These are phyloP conservation scores for Atethmia centrago DNA, from an alignment of 2,888 invertebrate genomes.

Conservation along the genomic window DNA sequence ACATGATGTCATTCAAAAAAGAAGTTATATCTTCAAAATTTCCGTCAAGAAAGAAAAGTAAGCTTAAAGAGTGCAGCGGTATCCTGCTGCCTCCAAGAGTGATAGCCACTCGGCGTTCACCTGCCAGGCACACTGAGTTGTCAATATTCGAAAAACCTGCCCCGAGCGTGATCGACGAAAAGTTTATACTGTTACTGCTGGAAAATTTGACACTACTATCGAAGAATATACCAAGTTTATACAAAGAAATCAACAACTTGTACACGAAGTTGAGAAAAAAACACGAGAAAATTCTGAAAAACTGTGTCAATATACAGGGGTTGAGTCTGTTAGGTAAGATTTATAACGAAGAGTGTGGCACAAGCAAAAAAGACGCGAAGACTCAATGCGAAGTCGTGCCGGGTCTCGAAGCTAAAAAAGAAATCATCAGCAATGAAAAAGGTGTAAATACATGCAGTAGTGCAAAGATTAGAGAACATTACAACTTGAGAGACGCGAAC, in stretches of 20 bases:
- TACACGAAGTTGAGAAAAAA: constrained; percentile 78
- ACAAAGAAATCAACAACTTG: constrained; percentile 80
- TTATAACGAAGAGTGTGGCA: constrained; percentile 73
- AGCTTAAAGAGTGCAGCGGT: constrained; percentile 62
- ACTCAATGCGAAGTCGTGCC: constrained; percentile 68
- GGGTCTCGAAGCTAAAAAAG: neutral
- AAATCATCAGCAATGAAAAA: constrained; percentile 17
- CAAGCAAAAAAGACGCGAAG: constrained; percentile 63
- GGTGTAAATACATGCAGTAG: constrained; percentile 43
- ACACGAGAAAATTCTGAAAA: constrained; percentile 73
- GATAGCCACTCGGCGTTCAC: constrained; percentile 44
- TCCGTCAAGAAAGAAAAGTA: constrained; percentile 67
- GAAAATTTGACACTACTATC: constrained; percentile 81
- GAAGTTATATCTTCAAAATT: constrained; percentile 61
- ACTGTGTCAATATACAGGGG: constrained; percentile 69
- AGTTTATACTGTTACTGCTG: constrained; percentile 80
- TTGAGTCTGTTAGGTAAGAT: constrained; percentile 81
- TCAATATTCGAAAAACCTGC: constrained; percentile 72
- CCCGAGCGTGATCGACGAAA: constrained; percentile 80
- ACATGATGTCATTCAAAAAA: constrained; percentile 76
- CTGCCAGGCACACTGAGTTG: constrained; percentile 61
- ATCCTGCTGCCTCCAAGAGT: constrained; percentile 41
- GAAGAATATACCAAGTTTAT: constrained; percentile 74
- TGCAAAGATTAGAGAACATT: constrained; percentile 27
- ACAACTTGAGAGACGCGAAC: constrained; percentile 36